phyloP scores from a whole-genome alignment of 2,113 vertebrate genomes.

The Notechis scutatus region DNA sequence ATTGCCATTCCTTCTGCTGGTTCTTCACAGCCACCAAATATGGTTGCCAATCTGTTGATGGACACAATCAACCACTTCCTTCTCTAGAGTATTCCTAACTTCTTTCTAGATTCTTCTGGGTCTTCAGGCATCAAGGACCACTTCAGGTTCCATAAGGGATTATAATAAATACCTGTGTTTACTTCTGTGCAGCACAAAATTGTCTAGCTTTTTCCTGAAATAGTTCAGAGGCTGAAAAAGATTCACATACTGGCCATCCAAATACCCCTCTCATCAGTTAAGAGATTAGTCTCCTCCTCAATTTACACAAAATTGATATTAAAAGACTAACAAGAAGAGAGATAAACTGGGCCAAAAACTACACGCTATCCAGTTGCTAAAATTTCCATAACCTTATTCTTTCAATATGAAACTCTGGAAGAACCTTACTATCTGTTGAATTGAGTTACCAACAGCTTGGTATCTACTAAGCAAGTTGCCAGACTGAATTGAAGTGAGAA shows the following conservation, averaged over 20 bases:
- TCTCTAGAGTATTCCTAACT: not conserved
- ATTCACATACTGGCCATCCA: not conserved
- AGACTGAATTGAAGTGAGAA: not conserved
- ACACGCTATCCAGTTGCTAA: not conserved
- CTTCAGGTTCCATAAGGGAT: not conserved
- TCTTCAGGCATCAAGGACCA: not conserved
- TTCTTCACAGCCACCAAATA: not conserved
- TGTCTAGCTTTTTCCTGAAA: not conserved
- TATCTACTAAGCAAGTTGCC: not conserved
- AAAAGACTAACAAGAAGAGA: not conserved
- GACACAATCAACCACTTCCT: not conserved
- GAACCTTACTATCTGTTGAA: not conserved
- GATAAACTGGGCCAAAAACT: not conserved
- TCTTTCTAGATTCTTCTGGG: not conserved
- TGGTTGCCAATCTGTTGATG: not conserved
- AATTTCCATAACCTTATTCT: not conserved
- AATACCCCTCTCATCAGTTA: not conserved
- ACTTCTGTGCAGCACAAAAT: not conserved
- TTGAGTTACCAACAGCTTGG: not conserved
- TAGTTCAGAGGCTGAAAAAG: not conserved
- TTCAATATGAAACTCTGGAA: not conserved
- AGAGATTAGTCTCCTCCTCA: not conserved
- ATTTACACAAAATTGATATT: not conserved
- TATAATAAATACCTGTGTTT: not conserved
- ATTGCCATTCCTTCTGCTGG: not conserved